A percentile compares a stretch with the other conserved stretches of the same genome.
phyloP scores from a whole-genome alignment of 2,888 invertebrate genomes.

The Athalia rosae region DNA sequence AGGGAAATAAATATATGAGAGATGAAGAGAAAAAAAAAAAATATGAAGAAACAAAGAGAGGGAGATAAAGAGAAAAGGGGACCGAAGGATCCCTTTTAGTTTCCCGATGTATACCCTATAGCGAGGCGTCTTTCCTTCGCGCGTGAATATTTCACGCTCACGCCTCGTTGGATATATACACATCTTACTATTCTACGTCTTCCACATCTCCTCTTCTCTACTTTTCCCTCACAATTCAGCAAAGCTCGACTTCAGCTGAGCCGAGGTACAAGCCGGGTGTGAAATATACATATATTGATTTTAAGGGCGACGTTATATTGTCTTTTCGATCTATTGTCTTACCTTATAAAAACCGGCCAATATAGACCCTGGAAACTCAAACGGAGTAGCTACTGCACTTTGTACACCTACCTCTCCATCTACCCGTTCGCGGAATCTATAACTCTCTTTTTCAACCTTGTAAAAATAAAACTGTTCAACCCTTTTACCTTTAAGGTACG shows the following conservation, averaged over 20 bases:
- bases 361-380: conserved; percentile 31
- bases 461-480: not conserved
- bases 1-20: not conserved
- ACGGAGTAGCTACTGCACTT: not conserved
- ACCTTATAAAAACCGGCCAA: not conserved
- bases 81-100: conserved; percentile 3
- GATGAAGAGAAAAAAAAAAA: not conserved
- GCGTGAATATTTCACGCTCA: conserved; percentile 40
- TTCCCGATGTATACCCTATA: not conserved
- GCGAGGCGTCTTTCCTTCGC: not conserved
- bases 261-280: no score
- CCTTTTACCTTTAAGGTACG: no score
- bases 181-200: not conserved
- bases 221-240: no score
- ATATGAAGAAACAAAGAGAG: not conserved
- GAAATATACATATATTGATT: not conserved
- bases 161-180: not conserved
- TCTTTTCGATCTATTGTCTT: not conserved
- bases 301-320: not conserved
- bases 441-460: not conserved
- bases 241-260: no score
- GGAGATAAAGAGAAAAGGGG: conserved; percentile 2
- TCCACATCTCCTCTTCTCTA: no score
- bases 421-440: no score
- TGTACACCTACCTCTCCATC: not conserved